A percentile compares a stretch with the other conserved stretches of the same genome.
These are phyloP conservation scores for Linnaemya tessellans DNA, from an alignment of 2,888 invertebrate genomes.

Conservation along the genomic window DNA sequence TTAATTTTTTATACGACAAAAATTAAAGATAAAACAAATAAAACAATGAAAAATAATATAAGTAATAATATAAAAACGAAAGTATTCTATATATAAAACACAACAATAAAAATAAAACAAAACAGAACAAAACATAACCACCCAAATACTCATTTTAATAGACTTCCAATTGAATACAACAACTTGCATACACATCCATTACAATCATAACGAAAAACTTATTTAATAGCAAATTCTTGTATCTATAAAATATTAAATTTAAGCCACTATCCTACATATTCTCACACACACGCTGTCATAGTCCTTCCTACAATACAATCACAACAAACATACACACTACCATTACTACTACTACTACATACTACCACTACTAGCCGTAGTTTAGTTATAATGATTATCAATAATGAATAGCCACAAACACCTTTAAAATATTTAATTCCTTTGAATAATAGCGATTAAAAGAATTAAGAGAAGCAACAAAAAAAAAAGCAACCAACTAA, in stretches of 20 bases:
- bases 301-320: constrained; percentile 17
- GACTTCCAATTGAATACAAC: constrained; percentile 41
- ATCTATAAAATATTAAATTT: constrained; percentile 26
- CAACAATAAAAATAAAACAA: constrained; percentile 24
- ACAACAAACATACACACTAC: neutral
- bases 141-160: constrained; percentile 52
- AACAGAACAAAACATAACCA: constrained; percentile 29
- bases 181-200: constrained; percentile 1
- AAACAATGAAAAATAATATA: neutral
- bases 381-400: constrained; percentile 47
- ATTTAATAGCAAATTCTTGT: constrained; percentile 25
- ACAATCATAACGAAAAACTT: constrained; percentile 38
- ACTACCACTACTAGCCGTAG: constrained; percentile 55
- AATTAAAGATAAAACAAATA: constrained; percentile 22
- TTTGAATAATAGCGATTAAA: constrained; percentile 30
- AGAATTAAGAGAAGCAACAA: constrained; percentile 6
- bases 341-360: neutral
- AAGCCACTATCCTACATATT: neutral
- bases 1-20: constrained; percentile 59
- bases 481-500: constrained; percentile 30
- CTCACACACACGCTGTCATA: constrained; percentile 16
- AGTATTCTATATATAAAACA: constrained; percentile 51
- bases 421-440: constrained; percentile 39
- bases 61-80: constrained; percentile 40
- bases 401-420: constrained; percentile 30